Conservation (phyloP, 1,140 invertebrate genomes). For the Nasonia giraulti region DNA sequence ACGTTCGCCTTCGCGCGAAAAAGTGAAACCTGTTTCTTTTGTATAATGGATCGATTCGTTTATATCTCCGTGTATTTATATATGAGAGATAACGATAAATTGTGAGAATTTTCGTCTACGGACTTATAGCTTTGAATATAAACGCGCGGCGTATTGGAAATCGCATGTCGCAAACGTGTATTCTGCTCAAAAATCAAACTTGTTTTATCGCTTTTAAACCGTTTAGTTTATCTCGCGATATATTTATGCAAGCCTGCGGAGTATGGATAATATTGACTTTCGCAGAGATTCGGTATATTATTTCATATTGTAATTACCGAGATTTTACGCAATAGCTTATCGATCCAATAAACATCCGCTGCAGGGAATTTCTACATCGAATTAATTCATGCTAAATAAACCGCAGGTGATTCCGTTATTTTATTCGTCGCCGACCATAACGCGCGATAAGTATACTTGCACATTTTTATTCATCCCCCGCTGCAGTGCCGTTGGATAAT, state of each 20-base stretch:
- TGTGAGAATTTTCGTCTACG: neutral
- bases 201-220: neutral
- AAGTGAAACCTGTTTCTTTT: conserved; percentile 2
- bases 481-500: neutral
- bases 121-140: neutral
- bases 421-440: neutral
- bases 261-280: neutral
- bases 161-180: neutral
- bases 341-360: too few species aligned
- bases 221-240: neutral
- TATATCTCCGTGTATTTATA: neutral
- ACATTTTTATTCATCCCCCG: too few species aligned
- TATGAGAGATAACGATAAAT: neutral
- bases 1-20: neutral
- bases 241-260: neutral
- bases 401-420: neutral
- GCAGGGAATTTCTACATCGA: neutral
- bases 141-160: neutral
- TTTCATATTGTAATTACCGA: neutral
- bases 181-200: neutral
- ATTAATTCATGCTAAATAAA: neutral
- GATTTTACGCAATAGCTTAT: neutral
- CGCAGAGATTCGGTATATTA: neutral
- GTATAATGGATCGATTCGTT: neutral
- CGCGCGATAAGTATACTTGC: neutral